Evolutionary conservation across 2,888 invertebrate species (phyloP).

Genomic region (Steromphala cineraria): DNA sequence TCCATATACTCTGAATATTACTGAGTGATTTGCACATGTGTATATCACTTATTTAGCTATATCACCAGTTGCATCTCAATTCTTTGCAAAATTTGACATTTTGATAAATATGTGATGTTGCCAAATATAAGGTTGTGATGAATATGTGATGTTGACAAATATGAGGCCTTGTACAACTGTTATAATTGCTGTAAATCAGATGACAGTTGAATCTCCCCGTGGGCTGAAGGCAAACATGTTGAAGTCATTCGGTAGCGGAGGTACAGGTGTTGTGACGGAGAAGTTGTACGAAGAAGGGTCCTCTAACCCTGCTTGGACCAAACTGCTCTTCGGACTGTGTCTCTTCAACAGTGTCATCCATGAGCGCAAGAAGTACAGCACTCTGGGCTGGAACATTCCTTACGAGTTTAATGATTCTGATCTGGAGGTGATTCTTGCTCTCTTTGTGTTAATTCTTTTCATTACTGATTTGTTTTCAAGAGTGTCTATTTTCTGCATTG

Average conservation of each 20-base stretch:
- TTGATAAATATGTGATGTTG: neutral
- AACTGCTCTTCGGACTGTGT: slow-evolving; percentile 73
- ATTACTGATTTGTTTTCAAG: too few species aligned
- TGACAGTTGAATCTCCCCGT: slow-evolving; percentile 74
- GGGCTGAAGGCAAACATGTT: slow-evolving; percentile 73
- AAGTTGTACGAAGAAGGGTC: slow-evolving; percentile 63
- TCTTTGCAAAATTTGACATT: too few species aligned
- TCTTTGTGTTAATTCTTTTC: too few species aligned
- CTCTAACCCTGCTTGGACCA: slow-evolving; percentile 61
- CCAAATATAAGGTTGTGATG: neutral
- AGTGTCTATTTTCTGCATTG: too few species aligned
- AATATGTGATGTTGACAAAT: neutral
- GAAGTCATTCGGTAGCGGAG: slow-evolving; percentile 70
- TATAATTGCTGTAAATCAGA: slow-evolving; percentile 51
- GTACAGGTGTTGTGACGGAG: slow-evolving; percentile 69
- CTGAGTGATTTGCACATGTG: too few species aligned
- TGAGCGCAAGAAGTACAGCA: slow-evolving; percentile 74
- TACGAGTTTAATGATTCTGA: slow-evolving; percentile 76
- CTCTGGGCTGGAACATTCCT: slow-evolving; percentile 75
- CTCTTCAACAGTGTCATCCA: slow-evolving; percentile 74
- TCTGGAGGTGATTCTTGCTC: slow-evolving; percentile 63
- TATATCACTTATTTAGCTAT: neutral
- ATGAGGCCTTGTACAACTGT: too few species aligned
- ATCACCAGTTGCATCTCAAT: neutral
- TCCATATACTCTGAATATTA: too few species aligned